phyloP scores from a whole-genome alignment of 2,113 vertebrate genomes.

The Corythornis vintsioides region DNA sequence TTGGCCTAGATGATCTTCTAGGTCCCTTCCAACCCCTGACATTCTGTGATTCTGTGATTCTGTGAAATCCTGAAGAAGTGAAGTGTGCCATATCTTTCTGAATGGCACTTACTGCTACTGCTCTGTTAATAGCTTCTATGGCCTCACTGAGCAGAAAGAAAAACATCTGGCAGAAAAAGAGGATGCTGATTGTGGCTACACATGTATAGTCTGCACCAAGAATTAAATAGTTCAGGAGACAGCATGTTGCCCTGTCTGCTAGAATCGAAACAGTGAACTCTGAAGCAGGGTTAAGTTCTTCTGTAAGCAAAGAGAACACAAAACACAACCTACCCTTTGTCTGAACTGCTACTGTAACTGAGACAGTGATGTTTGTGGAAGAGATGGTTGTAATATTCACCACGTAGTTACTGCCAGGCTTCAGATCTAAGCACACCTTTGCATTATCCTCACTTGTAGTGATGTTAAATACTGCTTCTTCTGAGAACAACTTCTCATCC shows the following conservation, averaged over 20 bases:
- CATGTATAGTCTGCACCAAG: neutral
- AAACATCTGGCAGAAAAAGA: neutral
- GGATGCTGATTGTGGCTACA: neutral
- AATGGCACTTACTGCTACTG: neutral
- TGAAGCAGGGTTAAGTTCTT: neutral
- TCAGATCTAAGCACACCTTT: constrained; percentile 84
- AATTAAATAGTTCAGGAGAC: neutral
- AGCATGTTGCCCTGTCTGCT: neutral
- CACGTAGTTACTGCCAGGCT: constrained; percentile 85
- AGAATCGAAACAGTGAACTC: neutral
- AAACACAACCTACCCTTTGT: constrained; percentile 54
- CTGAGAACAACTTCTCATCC: constrained; percentile 78
- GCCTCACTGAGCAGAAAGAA: neutral
- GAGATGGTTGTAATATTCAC: constrained; percentile 81
- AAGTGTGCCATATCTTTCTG: neutral
- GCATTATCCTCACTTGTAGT: constrained; percentile 77
- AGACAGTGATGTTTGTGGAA: constrained; percentile 28
- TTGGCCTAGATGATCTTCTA: too few species aligned
- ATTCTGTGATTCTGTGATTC: neutral
- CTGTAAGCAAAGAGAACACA: neutral
- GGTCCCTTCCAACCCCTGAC: too few species aligned
- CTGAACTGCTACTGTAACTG: constrained; percentile 39
- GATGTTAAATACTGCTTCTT: constrained; percentile 71
- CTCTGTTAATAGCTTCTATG: neutral
- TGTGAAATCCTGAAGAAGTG: neutral